phyloP scores from a whole-genome alignment of 2,113 vertebrate genomes.

The Dolichallabes microphthalmus region DNA sequence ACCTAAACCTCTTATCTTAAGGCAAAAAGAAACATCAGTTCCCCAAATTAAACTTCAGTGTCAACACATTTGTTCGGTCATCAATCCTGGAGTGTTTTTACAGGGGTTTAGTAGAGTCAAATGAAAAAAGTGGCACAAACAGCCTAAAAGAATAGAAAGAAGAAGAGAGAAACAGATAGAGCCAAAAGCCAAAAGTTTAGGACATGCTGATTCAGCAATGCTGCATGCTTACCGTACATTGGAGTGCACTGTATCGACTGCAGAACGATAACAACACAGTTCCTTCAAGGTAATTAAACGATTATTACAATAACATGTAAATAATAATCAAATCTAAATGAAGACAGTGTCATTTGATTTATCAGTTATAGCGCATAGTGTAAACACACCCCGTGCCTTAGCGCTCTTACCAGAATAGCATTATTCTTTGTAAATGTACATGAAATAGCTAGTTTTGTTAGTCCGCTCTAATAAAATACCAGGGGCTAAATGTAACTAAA shows the following conservation, averaged over 20 bases:
- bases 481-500: no score
- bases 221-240: constrained; percentile 19
- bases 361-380: not conserved
- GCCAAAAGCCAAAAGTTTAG: not conserved
- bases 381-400: not conserved
- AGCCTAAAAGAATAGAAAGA: not conserved
- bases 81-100: constrained; percentile 27
- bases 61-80: constrained; percentile 29
- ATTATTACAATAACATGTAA: not conserved
- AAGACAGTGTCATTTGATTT: not conserved
- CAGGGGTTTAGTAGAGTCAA: not conserved
- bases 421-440: not conserved
- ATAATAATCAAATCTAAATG: not conserved
- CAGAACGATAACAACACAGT: constrained; percentile 24
- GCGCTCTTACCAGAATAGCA: not conserved
- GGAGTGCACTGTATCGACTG: not conserved
- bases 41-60: constrained; percentile 46
- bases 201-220: constrained; percentile 1
- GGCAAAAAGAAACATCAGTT: constrained; percentile 42
- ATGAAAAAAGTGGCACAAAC: not conserved
- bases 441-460: not conserved
- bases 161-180: not conserved
- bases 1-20: constrained; percentile 36
- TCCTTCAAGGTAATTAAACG: constrained; percentile 26
- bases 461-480: not conserved